phyloP scores from a whole-genome alignment of 2,888 invertebrate species.

The Andrena chrysosceles region DNA sequence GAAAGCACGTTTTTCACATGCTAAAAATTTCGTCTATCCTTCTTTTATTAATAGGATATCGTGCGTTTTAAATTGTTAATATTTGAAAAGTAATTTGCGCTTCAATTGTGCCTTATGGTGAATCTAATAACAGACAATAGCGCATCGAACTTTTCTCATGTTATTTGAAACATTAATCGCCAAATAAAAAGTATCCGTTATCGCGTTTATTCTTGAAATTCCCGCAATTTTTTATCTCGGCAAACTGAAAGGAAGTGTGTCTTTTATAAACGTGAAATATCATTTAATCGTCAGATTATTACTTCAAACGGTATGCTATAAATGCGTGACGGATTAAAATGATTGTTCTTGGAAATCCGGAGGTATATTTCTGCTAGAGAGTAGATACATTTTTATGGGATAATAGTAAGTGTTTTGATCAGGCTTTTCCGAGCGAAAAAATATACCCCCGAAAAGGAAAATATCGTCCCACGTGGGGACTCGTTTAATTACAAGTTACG shows the following conservation, averaged over 20 bases:
- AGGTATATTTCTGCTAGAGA: not conserved
- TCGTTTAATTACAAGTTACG: constrained; percentile 84
- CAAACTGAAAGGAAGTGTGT: constrained; percentile 62
- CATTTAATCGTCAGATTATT: constrained; percentile 15
- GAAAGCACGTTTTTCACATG: not conserved
- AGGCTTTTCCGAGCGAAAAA: constrained; percentile 83
- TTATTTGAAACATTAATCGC: not conserved
- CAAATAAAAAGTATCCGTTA: not conserved
- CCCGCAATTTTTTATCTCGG: constrained; percentile 65
- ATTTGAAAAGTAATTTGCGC: not conserved
- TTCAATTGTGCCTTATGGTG: not conserved
- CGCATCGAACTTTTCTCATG: not conserved
- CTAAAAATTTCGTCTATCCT: not conserved
- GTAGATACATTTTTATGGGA: constrained; percentile 7
- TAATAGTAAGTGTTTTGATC: constrained; percentile 78
- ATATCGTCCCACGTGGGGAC: constrained; percentile 85
- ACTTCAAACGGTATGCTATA: not conserved
- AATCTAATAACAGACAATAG: not conserved
- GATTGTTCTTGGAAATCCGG: not conserved
- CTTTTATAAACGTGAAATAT: constrained; percentile 45
- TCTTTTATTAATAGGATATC: not conserved
- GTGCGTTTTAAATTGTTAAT: not conserved
- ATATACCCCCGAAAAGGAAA: constrained; percentile 84
- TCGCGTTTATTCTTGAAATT: constrained; percentile 59
- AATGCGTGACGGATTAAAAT: constrained; percentile 34